Evolutionary conservation across 35 echinoderm and acorn worm species (phyloP), one percentile per base, ranked within the genome.

Genomic region (Ptychodera flava): DNA sequence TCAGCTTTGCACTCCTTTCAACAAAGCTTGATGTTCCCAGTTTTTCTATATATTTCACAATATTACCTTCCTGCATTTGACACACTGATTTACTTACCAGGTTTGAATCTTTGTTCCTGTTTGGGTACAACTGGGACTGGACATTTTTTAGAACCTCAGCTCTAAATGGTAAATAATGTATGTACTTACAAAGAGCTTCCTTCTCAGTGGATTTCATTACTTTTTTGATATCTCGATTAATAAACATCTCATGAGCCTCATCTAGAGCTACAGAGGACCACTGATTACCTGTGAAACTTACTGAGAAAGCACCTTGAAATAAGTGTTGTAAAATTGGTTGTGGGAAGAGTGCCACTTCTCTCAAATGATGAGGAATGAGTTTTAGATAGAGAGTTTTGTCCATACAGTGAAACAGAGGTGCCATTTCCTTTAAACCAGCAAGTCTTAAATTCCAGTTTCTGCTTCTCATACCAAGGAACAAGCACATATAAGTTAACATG

Each of bases 221-320:
- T 86, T 75, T 87, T 29, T 92, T 92, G 10, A 85, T 27, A 0
- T 91, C 88, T 87, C 89, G 89, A 34, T 95, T 92, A 79, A 95
- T 92, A 2, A 81, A n/a, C 88, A 95, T 92, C 77, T 95, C 90
- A 92, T 95, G 93, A 0, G 79, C 52, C 80, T 92, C 90, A 84
- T 92, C 90, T 30, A 89, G 31, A 1, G 87, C 93, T 6, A 95
- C 80, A 83, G 37, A 92, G 16, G 32, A 88, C 36, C 75, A 91
- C 0, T 85, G 78, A 32, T 75, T 53, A 30, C 90, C 90, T 30
- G 81, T 77, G 28, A 92, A 84, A 64, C 81, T 92, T 16, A 88
- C 81, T 31, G 91, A 64, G 78, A 92, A 92, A 29, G 86, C 91
- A 36, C 91, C 86, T 28, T 79, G 31, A 29, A 15, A 30, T 33